phyloP scores from a whole-genome alignment of 2,113 vertebrate genomes.

The Callospermophilus lateralis region DNA sequence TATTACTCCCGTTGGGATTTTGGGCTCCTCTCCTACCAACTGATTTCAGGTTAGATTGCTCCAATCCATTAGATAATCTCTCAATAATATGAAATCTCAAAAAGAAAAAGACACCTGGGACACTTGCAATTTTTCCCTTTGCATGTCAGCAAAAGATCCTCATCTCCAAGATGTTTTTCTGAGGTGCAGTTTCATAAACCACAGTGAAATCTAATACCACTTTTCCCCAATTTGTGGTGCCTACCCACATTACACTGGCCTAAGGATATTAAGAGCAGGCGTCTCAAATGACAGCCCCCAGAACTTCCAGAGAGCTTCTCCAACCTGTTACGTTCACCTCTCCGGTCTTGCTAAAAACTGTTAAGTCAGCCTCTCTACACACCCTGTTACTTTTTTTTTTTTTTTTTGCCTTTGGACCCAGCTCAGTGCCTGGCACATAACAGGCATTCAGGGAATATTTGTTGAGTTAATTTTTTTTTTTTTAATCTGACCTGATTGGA shows the following conservation, averaged over 20 bases:
- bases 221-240: not conserved
- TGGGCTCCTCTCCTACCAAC: not conserved
- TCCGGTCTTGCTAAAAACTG: not conserved
- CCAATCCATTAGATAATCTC: not conserved
- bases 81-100: not conserved
- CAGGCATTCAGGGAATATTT: slow-evolving; percentile 47
- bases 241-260: not conserved
- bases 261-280: not conserved
- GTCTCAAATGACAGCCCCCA: not conserved
- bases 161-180: not conserved
- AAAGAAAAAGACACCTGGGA: not conserved
- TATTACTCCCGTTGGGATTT: not conserved
- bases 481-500: not conserved
- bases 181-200: not conserved
- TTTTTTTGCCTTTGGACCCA: not conserved
- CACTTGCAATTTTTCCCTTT: not conserved
- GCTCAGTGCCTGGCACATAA: slow-evolving; percentile 4
- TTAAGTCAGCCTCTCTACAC: not conserved
- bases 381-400: not conserved
- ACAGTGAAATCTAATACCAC: not conserved
- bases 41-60: not conserved
- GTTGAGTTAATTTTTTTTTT: not conserved
- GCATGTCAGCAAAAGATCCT: not conserved
- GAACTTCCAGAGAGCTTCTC: not conserved
- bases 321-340: not conserved